A percentile compares a stretch with the other conserved stretches of the same genome.
Conservation (phyloP, 2,888 invertebrate species). For the Drosophila limbata region DNA sequence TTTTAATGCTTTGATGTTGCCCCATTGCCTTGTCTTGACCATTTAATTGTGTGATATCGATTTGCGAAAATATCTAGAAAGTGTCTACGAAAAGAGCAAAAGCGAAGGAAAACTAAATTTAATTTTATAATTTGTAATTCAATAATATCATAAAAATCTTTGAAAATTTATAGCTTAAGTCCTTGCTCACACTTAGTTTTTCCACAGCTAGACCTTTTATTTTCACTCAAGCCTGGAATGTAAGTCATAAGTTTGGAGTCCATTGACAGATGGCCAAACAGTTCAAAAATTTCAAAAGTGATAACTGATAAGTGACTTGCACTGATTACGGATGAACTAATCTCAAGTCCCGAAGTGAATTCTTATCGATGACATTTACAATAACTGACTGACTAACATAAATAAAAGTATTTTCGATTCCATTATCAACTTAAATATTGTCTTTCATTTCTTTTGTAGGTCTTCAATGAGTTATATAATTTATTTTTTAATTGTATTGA, state of each 20-base stretch:
- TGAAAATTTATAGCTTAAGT: not conserved
- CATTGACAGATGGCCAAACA: conserved; percentile 29
- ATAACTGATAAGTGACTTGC: conserved; percentile 10
- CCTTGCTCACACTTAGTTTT: not conserved
- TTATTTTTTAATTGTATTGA: conserved; percentile 22
- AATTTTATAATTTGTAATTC: not conserved
- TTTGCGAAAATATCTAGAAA: conserved; percentile 34
- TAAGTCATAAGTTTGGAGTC: conserved; percentile 11
- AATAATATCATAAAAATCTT: not conserved
- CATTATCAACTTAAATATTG: conserved; percentile 37
- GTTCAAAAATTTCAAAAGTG: not conserved
- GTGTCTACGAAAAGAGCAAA: conserved; percentile 8
- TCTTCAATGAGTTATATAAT: conserved; percentile 39
- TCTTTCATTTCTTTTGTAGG: conserved; percentile 8
- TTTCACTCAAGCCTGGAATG: conserved; percentile 5
- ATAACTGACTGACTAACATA: conserved; percentile 13
- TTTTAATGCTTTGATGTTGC: conserved; percentile 66
- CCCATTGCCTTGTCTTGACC: conserved; percentile 30
- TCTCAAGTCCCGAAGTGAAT: conserved; percentile 3
- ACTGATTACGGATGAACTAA: conserved; percentile 41
- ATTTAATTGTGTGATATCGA: conserved; percentile 52
- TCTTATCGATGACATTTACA: conserved; percentile 52
- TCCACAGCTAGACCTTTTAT: not conserved
- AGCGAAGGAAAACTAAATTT: not conserved
- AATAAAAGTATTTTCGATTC: not conserved